phyloP scores from a whole-genome alignment of 1,140 invertebrate species.

The Neoseiulus cucumeris region DNA sequence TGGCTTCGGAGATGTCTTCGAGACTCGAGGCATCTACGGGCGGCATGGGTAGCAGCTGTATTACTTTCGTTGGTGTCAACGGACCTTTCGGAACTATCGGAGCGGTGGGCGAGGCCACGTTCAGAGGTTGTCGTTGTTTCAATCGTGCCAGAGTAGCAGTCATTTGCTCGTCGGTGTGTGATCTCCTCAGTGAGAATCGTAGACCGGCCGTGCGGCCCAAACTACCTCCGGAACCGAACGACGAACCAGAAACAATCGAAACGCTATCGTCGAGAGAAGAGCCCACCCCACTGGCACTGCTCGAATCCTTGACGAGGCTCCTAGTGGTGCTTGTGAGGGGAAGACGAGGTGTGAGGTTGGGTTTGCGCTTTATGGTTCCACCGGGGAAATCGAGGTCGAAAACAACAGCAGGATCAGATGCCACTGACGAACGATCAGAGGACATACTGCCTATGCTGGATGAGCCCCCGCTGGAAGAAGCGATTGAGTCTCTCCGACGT shows the following conservation, averaged over 20 bases:
- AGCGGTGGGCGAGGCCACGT: not conserved
- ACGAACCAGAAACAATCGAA: constrained; percentile 29
- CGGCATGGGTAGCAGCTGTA: not conserved
- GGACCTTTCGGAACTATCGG: not conserved
- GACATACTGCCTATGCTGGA: constrained; percentile 12
- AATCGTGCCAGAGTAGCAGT: constrained; percentile 11
- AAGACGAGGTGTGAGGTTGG: constrained; percentile 36
- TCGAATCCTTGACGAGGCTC: constrained; percentile 30
- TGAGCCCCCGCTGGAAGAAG: not conserved
- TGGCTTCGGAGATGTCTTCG: constrained; percentile 6
- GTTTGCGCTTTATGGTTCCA: constrained; percentile 25
- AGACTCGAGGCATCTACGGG: constrained; percentile 5
- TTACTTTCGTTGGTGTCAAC: not conserved
- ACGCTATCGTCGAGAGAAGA: constrained; percentile 3
- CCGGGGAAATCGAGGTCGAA: constrained; percentile 47
- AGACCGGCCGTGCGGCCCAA: constrained; percentile 14
- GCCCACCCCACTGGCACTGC: constrained; percentile 36
- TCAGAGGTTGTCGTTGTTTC: constrained; percentile 10
- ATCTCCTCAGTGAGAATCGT: constrained; percentile 23
- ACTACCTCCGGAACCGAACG: constrained; percentile 17
- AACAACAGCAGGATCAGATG: constrained; percentile 18
- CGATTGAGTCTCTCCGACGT: constrained; percentile 4
- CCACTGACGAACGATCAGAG: constrained; percentile 10
- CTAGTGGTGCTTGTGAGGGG: constrained; percentile 69
- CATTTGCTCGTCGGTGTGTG: constrained; percentile 24